Base-by-base conservation (phyloP, 2,888 invertebrate genomes). In the Rotaria sp. region DNA sequence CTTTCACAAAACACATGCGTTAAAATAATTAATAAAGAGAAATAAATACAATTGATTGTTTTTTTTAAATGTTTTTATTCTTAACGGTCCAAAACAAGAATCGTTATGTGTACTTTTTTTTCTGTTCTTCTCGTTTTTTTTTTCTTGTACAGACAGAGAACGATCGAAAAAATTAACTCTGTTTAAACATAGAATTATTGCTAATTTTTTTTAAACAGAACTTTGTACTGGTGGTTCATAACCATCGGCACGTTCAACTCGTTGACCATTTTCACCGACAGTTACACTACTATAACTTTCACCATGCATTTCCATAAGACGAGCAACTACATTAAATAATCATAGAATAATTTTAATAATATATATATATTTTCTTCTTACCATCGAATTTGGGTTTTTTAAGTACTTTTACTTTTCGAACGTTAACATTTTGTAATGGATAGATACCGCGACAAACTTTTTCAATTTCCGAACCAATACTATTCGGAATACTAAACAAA, bases 201-300 rank as follows among this genome's bases (percentile, higher is more conserved):
- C 13, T 59, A n/a, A 48, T 57, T n/a, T 57, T 59, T 48, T 55
- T 95, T 95, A 98, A 90, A 98, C 98, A 90, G 94, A 94, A 92
- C 96, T 95, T 92, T 96, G 95, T 88, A 99, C 96, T 88, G 99
- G 98, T 88, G 99, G 99, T 92, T 99, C 99, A 90, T 98, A 99
- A 87, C 96, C 96, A 86, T 92, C 92, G 11, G 91, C 90, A 87
- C 92, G 87, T 74, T 90, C 91, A 26, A 92, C 90, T 84, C 90
- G 90, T 88, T 91, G 91, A 35, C 91, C 91, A 80, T 89, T 89
- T 13, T 89, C 89, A 55, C 88, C 87, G 18, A 88, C 88, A 0
- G 85, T 74, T 35, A 41, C 74, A 52, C 88, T 88, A 55, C 88
- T 87, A 86, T 94, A 94, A 38, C 55, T 59, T 90, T 98, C 97